phyloP scores from a whole-genome alignment of 1,140 invertebrate species.

The Drosophila guanche region DNA sequence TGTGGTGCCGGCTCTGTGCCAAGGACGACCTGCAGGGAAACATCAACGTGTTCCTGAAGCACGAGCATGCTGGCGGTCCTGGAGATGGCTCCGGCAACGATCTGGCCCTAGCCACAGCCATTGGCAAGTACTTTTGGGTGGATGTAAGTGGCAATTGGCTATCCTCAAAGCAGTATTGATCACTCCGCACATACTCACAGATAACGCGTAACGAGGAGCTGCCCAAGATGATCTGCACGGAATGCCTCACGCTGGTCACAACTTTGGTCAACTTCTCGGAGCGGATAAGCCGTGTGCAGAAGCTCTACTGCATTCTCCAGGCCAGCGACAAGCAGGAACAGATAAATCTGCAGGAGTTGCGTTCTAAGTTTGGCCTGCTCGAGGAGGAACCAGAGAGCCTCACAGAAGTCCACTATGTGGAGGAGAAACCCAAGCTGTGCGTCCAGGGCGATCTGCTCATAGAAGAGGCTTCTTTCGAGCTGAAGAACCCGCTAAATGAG shows the following conservation, averaged over 20 bases:
- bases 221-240: constrained; percentile 66
- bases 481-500: constrained; percentile 63
- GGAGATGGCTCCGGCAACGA: constrained; percentile 15
- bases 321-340: constrained; percentile 23
- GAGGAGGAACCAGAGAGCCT: constrained; percentile 51
- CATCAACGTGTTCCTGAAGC: constrained; percentile 67
- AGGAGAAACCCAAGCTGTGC: constrained; percentile 59
- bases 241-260: constrained; percentile 65
- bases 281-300: constrained; percentile 64
- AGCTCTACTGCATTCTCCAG: constrained; percentile 58
- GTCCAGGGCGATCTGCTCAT: constrained; percentile 15
- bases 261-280: constrained; percentile 72
- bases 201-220: constrained; percentile 60
- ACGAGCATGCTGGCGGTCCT: constrained; percentile 35
- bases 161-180: background rate
- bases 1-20: constrained; percentile 80
- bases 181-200: constrained; percentile 16
- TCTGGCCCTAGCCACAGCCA: constrained; percentile 59
- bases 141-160: constrained; percentile 48
- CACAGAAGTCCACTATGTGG: constrained; percentile 65
- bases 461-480: constrained; percentile 50
- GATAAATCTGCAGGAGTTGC: constrained; percentile 51
- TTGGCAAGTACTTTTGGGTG: constrained; percentile 75
- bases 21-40: constrained; percentile 66
- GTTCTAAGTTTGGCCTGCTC: constrained; percentile 41